Evolutionary conservation across 2,888 invertebrate species (phyloP).

Genomic region (Elmis aenea): DNA sequence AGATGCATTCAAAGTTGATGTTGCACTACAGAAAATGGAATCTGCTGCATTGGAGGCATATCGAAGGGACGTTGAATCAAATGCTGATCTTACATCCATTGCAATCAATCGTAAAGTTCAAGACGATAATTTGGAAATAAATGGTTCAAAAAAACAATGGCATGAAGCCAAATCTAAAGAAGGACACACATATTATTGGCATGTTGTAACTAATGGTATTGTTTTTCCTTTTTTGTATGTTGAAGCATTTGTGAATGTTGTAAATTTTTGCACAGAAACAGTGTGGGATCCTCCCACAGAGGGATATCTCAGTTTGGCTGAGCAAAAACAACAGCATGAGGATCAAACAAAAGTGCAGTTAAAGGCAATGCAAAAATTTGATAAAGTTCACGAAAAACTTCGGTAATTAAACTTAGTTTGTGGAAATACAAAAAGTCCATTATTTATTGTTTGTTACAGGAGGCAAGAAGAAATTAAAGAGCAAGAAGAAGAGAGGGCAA

Average conservation of each 20-base stretch:
- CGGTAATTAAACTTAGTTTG: too few species aligned
- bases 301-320: conserved; percentile 62
- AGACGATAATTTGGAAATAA: conserved; percentile 36
- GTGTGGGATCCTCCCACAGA: conserved; percentile 71
- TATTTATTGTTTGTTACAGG: conserved; percentile 15
- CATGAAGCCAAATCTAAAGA: conserved; percentile 72
- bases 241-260: conserved; percentile 2
- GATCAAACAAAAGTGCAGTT: conserved; percentile 48
- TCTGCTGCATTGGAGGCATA: conserved; percentile 85
- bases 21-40: conserved; percentile 84
- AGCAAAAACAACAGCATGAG: conserved; percentile 56
- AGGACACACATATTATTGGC: conserved; percentile 82
- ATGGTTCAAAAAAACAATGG: conserved; percentile 56
- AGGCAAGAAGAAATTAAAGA: conserved; percentile 40
- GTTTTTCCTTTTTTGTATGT: conserved; percentile 6
- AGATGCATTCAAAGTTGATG: conserved; percentile 70
- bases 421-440: background rate
- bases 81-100: conserved; percentile 60
- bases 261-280: conserved; percentile 53
- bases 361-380: conserved; percentile 36
- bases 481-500: conserved; percentile 51
- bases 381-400: conserved; percentile 16
- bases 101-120: conserved; percentile 41
- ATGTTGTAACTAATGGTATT: conserved; percentile 73
- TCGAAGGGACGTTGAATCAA: conserved; percentile 72